Percentiles rank a stretch among this genome's conserved stretches.
Evolutionary conservation across 2,888 invertebrate genomes (phyloP).

Genomic region (Drosophila acutilabella): DNA sequence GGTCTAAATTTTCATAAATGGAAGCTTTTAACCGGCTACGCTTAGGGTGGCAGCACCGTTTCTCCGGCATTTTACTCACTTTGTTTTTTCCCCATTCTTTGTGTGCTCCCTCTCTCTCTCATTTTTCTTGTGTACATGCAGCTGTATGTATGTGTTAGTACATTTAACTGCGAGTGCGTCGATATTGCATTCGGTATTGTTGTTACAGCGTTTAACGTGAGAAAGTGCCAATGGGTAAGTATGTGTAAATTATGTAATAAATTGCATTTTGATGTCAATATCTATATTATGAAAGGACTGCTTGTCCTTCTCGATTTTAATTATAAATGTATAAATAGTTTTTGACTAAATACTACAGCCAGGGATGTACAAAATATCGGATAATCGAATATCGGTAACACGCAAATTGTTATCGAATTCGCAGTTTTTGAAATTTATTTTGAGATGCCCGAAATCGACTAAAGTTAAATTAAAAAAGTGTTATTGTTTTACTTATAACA

Average conservation of each 20-base stretch:
- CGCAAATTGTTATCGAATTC: background rate
- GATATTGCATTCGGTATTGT: constrained; percentile 46
- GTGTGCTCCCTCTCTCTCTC: constrained; percentile 33
- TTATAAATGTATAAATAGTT: background rate
- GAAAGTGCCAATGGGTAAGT: constrained; percentile 42
- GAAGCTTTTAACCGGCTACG: constrained; percentile 20
- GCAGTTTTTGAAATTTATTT: background rate
- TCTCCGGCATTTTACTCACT: constrained; percentile 59
- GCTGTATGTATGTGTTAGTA: constrained; percentile 51
- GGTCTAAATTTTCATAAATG: background rate
- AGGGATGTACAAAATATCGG: constrained; percentile 34
- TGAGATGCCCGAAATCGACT: background rate
- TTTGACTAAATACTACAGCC: constrained; percentile 10
- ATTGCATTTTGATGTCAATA: background rate
- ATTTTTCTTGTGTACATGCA: constrained; percentile 57
- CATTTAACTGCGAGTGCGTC: constrained; percentile 57
- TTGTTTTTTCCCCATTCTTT: constrained; percentile 56
- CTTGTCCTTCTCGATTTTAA: background rate
- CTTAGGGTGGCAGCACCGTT: constrained; percentile 42
- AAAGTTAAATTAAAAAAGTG: too few relatives aligned
- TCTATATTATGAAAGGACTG: background rate
- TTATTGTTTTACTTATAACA: too few relatives aligned
- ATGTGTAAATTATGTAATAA: constrained; percentile 10
- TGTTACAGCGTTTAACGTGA: constrained; percentile 11
- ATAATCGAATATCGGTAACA: constrained; percentile 8